A percentile compares a stretch with the other conserved stretches of the same genome.
These are phyloP conservation scores for Acronicta aceris DNA, from an alignment of 2,888 invertebrate species.

Conservation along the genomic window DNA sequence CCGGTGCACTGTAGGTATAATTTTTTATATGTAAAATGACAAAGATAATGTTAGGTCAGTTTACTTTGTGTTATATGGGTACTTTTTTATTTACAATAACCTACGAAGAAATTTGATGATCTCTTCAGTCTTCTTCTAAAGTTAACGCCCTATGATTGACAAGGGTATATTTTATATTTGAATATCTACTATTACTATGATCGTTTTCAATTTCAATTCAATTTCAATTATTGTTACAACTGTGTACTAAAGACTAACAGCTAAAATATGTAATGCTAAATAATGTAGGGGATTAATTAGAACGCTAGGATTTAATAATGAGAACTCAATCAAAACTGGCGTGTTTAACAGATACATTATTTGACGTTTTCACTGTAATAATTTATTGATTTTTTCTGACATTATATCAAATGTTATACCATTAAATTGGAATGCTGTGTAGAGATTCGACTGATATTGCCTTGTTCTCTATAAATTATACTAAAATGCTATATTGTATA, in stretches of 20 bases:
- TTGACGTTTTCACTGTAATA: constrained; percentile 19
- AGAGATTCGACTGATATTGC: too few species aligned
- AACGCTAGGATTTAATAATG: constrained; percentile 26
- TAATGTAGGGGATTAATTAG: constrained; percentile 35
- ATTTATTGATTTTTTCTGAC: constrained; percentile 16
- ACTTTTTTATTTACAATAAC: neutral
- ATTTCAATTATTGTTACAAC: neutral
- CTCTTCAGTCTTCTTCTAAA: too few species aligned
- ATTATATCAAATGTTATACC: constrained; percentile 8
- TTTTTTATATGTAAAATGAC: too few species aligned
- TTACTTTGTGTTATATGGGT: neutral
- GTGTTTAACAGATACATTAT: constrained; percentile 18
- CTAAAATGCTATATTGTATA: neutral
- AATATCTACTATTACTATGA: neutral
- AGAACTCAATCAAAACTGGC: constrained; percentile 24
- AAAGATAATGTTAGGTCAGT: too few species aligned
- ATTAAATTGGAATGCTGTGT: neutral
- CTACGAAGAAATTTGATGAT: too few species aligned
- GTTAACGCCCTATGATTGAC: too few species aligned
- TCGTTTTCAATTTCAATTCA: neutral
- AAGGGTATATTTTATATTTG: too few species aligned
- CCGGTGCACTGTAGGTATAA: too few species aligned
- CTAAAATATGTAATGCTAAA: neutral
- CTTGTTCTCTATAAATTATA: too few species aligned
- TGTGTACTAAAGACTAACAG: constrained; percentile 3